Base-by-base conservation (phyloP, 1,140 invertebrate species). In the Solenopsis invicta region DNA sequence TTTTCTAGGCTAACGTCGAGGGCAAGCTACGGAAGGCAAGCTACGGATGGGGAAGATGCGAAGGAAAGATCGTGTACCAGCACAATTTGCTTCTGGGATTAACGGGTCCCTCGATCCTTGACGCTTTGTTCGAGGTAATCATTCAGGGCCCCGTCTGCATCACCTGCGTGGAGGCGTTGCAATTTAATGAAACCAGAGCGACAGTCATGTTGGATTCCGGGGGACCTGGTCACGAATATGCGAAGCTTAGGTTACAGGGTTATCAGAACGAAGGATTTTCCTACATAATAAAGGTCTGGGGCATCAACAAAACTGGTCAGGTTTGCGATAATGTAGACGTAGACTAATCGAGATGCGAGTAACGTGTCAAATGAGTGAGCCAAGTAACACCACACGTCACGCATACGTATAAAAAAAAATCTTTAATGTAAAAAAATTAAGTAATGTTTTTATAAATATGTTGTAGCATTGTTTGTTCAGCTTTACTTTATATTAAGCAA, bases 81-180 rank as follows among this genome's bases (percentile, higher is more conserved):
- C 92, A 94, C 62, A 93, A 94, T 45, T 37, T 93, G n/a, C 56
- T 77, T 5, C 37, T 93, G 9, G 67, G 78, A 16, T 29, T 87
- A 41, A 85, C 82, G 45, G 88, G 89, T 5, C 29, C 85, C 8
- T 82, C 85, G 12, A 59, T 54, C 4, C 9, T 86, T 12, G 72
- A 89, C 18, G 67, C 80, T 0, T 9, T 78, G 0, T 61, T 93
- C 21, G 80, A 89, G 18, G 74, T 89, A 0, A 84, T 88, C 16
- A 21, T 92, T 0, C 81, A 91, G 6, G 92, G 89, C 3, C 61
- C 76, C 0, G 18, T 89, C 6, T 89, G 75, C 52, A 86, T 93
- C 75, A 91, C 89, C 9, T 93, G 91, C 16, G 62, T 93, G 13
- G 74, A 88, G 24, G 45, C 71, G 16, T 37, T 78, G 12, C 89